Conservation (phyloP, 2,888 invertebrate species). For the Chymomyza procnemis region DNA sequence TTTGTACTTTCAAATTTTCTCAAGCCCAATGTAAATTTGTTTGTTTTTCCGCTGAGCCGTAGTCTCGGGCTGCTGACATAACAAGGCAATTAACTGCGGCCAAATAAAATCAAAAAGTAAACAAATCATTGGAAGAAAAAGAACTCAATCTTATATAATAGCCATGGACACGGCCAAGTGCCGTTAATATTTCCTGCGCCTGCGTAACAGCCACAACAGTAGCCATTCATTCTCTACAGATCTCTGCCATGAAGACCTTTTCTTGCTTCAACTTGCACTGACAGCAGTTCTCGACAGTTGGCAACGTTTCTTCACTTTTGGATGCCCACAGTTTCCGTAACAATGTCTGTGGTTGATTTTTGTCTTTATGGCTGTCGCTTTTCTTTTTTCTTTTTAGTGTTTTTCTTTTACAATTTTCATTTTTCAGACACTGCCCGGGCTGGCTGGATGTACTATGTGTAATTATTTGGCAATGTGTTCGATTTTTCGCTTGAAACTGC, state of each 20-base stretch:
- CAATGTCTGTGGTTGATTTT: conserved; percentile 65
- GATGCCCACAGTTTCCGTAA: conserved; percentile 18
- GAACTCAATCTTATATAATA: neutral
- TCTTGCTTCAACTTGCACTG: too few species aligned
- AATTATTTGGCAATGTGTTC: conserved; percentile 67
- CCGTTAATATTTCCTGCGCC: conserved; percentile 62
- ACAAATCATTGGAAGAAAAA: conserved; percentile 47
- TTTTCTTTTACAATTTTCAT: neutral
- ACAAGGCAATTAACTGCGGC: conserved; percentile 65
- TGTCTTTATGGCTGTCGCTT: conserved; percentile 51
- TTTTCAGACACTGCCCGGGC: conserved; percentile 27
- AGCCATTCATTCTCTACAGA: neutral
- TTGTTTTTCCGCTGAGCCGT: conserved; percentile 36
- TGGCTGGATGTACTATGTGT: too few species aligned
- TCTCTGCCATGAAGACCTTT: conserved; percentile 14
- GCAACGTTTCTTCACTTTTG: conserved; percentile 25
- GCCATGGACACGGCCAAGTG: conserved; percentile 1
- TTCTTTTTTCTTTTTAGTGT: conserved; percentile 29
- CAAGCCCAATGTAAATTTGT: conserved; percentile 47
- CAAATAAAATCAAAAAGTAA: conserved; percentile 66
- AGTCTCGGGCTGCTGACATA: conserved; percentile 55
- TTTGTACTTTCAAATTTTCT: too few species aligned
- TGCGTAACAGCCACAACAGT: conserved; percentile 45
- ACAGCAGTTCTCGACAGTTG: conserved; percentile 42
- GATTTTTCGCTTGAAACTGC: conserved; percentile 42